These are phyloP conservation scores for Typhlichthys eigenmanni DNA, from an alignment of 2,797 vertebrate genomes.

Conservation along the genomic window DNA sequence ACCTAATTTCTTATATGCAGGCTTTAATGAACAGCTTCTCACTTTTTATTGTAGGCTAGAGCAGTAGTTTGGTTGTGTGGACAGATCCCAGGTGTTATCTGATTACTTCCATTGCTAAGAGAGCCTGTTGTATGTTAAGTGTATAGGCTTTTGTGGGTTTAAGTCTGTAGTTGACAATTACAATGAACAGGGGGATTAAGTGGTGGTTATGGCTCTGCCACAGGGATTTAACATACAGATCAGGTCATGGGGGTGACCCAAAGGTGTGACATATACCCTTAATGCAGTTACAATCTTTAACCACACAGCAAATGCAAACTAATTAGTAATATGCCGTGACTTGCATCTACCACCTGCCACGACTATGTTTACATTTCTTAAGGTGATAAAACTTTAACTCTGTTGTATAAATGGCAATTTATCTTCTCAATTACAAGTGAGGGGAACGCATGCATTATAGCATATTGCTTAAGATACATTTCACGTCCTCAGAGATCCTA, in stretches of 20 bases:
- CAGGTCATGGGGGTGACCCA: slow-evolving; percentile 54
- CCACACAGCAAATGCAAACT: slow-evolving; percentile 25
- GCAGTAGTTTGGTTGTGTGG: slow-evolving; percentile 48
- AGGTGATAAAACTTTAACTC: neutral
- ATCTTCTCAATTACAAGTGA: slow-evolving; percentile 18
- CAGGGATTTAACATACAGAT: slow-evolving; percentile 30
- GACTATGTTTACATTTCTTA: slow-evolving; percentile 4
- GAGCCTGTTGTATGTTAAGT: slow-evolving; percentile 16
- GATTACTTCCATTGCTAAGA: slow-evolving; percentile 46
- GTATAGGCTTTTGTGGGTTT: slow-evolving; percentile 12
- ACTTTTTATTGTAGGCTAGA: slow-evolving; percentile 40
- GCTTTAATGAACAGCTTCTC: slow-evolving; percentile 66
- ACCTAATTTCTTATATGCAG: slow-evolving; percentile 65
- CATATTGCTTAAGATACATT: slow-evolving; percentile 21
- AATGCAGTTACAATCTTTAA: slow-evolving; percentile 49
- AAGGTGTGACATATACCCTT: slow-evolving; percentile 44
- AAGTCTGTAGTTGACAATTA: slow-evolving; percentile 35
- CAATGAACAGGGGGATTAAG: slow-evolving; percentile 34
- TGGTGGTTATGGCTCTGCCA: slow-evolving; percentile 36
- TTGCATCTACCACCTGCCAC: slow-evolving; percentile 29
- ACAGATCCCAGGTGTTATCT: slow-evolving; percentile 57
- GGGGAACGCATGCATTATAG: slow-evolving; percentile 1
- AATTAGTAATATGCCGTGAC: slow-evolving; percentile 37
- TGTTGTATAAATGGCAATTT: slow-evolving; percentile 11
- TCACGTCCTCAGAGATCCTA: slow-evolving; percentile 15